phyloP scores from a whole-genome alignment of 2,113 vertebrate genomes.

The Heterotilapia buettikoferi region DNA sequence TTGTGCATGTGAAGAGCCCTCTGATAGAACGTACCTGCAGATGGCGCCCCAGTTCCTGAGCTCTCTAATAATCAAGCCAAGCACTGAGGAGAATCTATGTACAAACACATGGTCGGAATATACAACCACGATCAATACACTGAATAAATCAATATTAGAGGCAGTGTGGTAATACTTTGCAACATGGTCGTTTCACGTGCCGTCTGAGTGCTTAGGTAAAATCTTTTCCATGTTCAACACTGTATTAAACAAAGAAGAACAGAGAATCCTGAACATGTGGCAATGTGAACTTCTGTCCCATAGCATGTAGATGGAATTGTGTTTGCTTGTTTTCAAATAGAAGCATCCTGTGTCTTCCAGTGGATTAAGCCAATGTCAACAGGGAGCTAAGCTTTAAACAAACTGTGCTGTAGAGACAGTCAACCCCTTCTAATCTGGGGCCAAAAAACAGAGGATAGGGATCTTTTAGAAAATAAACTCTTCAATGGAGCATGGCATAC shows the following conservation, averaged over 20 bases:
- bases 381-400: conserved; percentile 52
- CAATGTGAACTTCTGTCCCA: conserved; percentile 30
- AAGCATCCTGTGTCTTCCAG: conserved; percentile 56
- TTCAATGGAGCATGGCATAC: not conserved
- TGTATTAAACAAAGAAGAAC: not conserved
- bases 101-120: not conserved
- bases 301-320: conserved; percentile 12
- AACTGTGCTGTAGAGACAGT: conserved; percentile 45
- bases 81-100: not conserved
- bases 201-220: not conserved
- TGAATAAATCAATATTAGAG: not conserved
- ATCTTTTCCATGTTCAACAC: not conserved
- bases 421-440: conserved; percentile 21
- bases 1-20: not conserved
- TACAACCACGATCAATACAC: not conserved
- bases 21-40: conserved; percentile 39
- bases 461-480: conserved; percentile 17
- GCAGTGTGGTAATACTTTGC: not conserved
- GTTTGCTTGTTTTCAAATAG: conserved; percentile 51
- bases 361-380: conserved; percentile 59
- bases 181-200: not conserved
- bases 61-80: not conserved
- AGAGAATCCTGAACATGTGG: not conserved
- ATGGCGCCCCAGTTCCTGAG: conserved; percentile 57
- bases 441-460: conserved; percentile 1